A percentile compares a stretch with the other conserved stretches of the same genome.
Evolutionary conservation across 1,140 invertebrate genomes (phyloP).

Genomic region (Augochlora pura): DNA sequence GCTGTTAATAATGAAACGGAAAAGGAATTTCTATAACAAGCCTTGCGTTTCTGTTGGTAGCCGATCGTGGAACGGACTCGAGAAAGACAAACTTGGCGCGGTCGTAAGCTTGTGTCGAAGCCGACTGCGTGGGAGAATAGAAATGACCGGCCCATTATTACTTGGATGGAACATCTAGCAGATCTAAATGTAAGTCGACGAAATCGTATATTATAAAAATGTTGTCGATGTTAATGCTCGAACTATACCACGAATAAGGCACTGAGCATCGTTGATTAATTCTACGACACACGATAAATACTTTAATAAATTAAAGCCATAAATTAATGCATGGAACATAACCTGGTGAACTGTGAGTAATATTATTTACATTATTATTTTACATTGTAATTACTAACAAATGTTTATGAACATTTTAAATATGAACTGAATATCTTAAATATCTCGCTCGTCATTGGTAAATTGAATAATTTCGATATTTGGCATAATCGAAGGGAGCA

Average conservation of each 20-base stretch:
- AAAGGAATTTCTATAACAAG: too few species aligned
- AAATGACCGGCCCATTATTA: slow-evolving; percentile 19
- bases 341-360: too few species aligned
- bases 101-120: background rate
- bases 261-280: background rate
- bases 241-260: background rate
- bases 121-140: slow-evolving; percentile 22
- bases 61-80: background rate
- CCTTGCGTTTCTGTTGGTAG: too few species aligned
- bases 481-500: too few species aligned
- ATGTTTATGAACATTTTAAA: too few species aligned
- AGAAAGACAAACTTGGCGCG: background rate
- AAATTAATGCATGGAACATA: background rate
- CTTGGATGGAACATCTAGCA: background rate
- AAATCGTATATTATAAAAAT: background rate
- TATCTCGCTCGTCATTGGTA: too few species aligned
- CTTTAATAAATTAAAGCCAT: background rate
- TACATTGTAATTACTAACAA: too few species aligned
- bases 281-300: background rate
- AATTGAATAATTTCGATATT: too few species aligned
- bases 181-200: slow-evolving; percentile 14
- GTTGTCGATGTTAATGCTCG: background rate
- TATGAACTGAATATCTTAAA: too few species aligned
- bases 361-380: too few species aligned
- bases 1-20: too few species aligned